These are phyloP conservation scores for Dasyornis broadbenti DNA, from an alignment of 2,113 vertebrate genomes.

Conservation along the genomic window DNA sequence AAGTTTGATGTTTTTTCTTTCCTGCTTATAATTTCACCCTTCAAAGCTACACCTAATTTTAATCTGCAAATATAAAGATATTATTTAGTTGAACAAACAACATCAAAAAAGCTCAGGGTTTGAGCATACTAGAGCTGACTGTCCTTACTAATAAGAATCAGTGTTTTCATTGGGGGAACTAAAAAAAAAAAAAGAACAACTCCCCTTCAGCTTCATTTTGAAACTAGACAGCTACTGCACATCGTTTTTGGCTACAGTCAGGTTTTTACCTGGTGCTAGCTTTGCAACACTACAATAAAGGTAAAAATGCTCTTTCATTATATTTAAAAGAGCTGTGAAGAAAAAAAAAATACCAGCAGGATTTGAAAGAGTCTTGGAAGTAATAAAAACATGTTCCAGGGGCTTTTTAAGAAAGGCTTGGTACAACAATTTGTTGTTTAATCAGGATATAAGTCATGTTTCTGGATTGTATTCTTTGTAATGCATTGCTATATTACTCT, in stretches of 20 bases:
- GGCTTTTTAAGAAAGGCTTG: not conserved
- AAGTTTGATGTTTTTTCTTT: not conserved
- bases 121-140: not conserved
- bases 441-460: not conserved
- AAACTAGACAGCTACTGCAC: not conserved
- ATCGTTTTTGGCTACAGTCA: not conserved
- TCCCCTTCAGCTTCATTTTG: not conserved
- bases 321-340: not conserved
- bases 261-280: not conserved
- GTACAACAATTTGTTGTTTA: not conserved
- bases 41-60: not conserved
- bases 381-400: not conserved
- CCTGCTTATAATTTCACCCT: not conserved
- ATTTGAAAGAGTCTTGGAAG: not conserved
- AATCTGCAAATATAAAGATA: not conserved
- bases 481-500: not conserved
- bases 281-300: not conserved
- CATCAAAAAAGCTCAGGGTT: not conserved
- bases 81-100: not conserved
- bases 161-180: not conserved
- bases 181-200: not conserved
- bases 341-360: not conserved
- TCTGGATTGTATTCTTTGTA: not conserved
- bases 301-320: not conserved
- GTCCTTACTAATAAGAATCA: not conserved